Evolutionary conservation across 2,888 invertebrate species (phyloP), one percentile per base, ranked within the genome.

Genomic region (Lithosia quadra): DNA sequence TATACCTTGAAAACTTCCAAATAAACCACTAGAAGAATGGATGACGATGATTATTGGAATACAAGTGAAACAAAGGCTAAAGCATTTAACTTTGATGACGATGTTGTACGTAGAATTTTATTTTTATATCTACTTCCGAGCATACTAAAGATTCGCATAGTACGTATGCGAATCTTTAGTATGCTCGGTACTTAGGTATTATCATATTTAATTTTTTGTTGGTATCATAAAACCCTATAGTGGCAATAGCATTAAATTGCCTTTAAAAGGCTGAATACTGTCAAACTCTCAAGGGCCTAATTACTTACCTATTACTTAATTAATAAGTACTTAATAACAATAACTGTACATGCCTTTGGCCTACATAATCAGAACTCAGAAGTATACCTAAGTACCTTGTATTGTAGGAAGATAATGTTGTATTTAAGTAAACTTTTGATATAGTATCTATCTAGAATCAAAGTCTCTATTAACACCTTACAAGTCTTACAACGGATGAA

Each of bases 41-140:
- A 96, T 72, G 96, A 96, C 63, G 94, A 93, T 71, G 97, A 97
- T 80, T 98, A 97, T 90, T 98, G 98, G 98, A 97, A 97, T 86
- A 96, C 96, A 55, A 97, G 96, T 80, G 96, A 96, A 81, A 97
- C 96, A 18, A 96, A 96, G 71, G 96, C 96, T 1, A 96, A 96
- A 76, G 97, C 97, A 0, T 97, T 98, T 79, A 97, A 96, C 87
- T 98, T 98, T 86, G 98, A 98, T 78, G 97, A 97, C 72, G 97
- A 97, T 79, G 97, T 97, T 81, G 97, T 96, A 86, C 92, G 90
- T 88, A 63, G 36, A 34, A 33, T 3, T 28, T 61, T 61, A 56
- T 24, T 56, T 56, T 56, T n/a, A 43, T 15, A 43, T 18, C 5
- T 18, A 7, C 43, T 43, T 5, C 18, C 5, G 43, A n/a, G n/a